phyloP scores from a whole-genome alignment of 2,797 vertebrate genomes.

The Onychomys leucogaster region DNA sequence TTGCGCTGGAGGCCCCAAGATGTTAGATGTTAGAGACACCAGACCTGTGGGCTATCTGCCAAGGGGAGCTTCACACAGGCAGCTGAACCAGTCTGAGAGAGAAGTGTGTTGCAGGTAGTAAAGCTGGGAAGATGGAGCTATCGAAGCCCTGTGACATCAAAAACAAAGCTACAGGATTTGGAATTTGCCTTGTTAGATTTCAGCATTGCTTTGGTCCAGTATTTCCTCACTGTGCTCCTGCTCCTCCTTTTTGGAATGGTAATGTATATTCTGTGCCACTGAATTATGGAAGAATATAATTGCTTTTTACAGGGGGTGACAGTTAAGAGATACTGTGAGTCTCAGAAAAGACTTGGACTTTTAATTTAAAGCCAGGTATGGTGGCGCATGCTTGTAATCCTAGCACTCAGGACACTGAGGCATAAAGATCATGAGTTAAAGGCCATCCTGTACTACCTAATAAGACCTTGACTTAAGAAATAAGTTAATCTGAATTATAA shows the following conservation, averaged over 20 bases:
- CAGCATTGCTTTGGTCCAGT: not conserved
- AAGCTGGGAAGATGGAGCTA: not conserved
- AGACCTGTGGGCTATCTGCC: not conserved
- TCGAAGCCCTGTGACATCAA: not conserved
- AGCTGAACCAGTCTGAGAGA: not conserved
- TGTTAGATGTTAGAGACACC: not conserved
- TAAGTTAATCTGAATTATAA: not conserved
- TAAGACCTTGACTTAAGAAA: not conserved
- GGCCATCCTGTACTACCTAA: not conserved
- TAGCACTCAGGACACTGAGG: not conserved
- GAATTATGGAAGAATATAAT: too few relatives aligned
- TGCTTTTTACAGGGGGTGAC: not conserved
- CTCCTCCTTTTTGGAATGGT: not conserved
- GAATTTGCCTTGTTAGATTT: not conserved
- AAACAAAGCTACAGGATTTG: not conserved
- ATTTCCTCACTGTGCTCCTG: not conserved
- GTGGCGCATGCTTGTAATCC: not conserved
- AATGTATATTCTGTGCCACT: not conserved
- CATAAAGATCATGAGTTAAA: not conserved
- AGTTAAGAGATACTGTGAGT: not conserved
- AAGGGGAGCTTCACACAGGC: not conserved
- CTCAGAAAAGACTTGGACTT: not conserved
- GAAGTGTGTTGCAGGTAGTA: not conserved
- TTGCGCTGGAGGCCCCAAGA: not conserved
- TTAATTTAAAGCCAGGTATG: constrained; percentile 29